phyloP scores from a whole-genome alignment of 2,113 vertebrate genomes.

The Cercocebus atys region DNA sequence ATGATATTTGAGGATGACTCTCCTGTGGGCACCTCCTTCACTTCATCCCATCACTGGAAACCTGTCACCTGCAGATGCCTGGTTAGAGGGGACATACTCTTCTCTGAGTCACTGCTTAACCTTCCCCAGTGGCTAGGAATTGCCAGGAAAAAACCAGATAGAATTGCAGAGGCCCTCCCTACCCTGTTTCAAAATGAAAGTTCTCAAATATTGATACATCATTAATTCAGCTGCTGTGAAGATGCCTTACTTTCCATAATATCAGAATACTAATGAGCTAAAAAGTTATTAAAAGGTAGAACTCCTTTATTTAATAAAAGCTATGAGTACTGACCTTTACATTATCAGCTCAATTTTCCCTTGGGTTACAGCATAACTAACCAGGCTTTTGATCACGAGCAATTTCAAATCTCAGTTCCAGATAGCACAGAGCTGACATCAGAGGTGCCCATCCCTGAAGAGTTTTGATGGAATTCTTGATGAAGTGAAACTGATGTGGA shows the following conservation, averaged over 20 bases:
- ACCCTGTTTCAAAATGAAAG: background rate
- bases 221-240: slow-evolving; percentile 9
- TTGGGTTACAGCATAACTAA: background rate
- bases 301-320: slow-evolving; percentile 61
- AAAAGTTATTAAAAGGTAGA: slow-evolving; percentile 66
- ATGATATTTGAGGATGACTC: background rate
- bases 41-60: background rate
- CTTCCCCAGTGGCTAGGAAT: background rate
- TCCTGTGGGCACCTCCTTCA: background rate
- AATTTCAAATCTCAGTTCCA: slow-evolving; percentile 65
- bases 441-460: background rate
- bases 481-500: slow-evolving; percentile 60
- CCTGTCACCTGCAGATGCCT: background rate
- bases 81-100: background rate
- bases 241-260: background rate
- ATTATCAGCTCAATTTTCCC: background rate
- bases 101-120: background rate
- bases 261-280: slow-evolving; percentile 61
- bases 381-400: slow-evolving; percentile 63
- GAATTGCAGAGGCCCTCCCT: background rate
- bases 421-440: slow-evolving; percentile 52
- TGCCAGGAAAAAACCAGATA: background rate
- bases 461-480: slow-evolving; percentile 61
- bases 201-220: slow-evolving; percentile 15
- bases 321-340: slow-evolving; percentile 41